Evolutionary conservation across 2,888 invertebrate genomes (phyloP).

Genomic region (Phania funesta): DNA sequence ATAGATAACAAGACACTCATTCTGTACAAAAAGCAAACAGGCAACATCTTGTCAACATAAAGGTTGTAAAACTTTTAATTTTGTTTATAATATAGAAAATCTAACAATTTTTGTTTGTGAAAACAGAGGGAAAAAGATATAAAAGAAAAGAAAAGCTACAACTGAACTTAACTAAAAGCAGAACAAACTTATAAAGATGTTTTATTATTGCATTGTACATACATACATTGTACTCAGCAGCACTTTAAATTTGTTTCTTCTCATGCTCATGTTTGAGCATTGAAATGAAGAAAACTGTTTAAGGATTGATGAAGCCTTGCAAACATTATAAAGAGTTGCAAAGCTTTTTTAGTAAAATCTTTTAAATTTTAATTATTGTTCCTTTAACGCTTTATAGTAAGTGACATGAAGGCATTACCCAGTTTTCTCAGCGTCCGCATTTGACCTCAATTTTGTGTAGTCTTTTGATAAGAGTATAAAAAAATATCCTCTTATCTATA

Average conservation of each 20-base stretch:
- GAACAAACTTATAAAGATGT: constrained; percentile 18
- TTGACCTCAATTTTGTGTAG: constrained; percentile 55
- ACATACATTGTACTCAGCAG: not conserved
- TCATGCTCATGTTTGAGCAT: too few species aligned
- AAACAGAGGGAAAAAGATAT: not conserved
- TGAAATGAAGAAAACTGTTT: too few species aligned
- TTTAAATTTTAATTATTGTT: not conserved
- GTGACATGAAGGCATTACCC: too few species aligned
- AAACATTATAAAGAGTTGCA: constrained; percentile 17
- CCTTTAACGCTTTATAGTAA: too few species aligned
- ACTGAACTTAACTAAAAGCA: not conserved
- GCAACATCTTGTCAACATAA: constrained; percentile 69
- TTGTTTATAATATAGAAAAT: constrained; percentile 63
- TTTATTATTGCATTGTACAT: constrained; percentile 20
- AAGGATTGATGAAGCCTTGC: not conserved
- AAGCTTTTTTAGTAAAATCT: not conserved
- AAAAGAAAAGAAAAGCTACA: not conserved
- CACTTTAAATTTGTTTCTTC: too few species aligned
- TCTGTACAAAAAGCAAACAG: constrained; percentile 61
- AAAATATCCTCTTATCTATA: constrained; percentile 19
- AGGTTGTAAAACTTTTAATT: constrained; percentile 70
- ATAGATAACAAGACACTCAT: constrained; percentile 71
- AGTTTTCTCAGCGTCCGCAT: not conserved
- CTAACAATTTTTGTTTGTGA: constrained; percentile 24
- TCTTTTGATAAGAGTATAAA: constrained; percentile 23